Conservation (phyloP, 2,888 invertebrate species). For the Heliconius hortense region DNA sequence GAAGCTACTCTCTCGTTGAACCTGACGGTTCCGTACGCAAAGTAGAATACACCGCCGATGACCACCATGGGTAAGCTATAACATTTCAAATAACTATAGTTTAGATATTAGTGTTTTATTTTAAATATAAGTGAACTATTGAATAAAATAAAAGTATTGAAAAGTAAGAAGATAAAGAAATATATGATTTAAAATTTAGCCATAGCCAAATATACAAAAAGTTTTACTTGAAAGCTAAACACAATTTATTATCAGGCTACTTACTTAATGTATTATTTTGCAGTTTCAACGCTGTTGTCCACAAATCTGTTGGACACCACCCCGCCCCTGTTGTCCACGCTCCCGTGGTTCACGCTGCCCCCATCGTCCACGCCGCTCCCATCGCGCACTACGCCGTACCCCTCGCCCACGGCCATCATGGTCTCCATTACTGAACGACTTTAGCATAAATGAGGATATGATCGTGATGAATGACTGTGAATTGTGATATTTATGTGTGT, state of each 20-base stretch:
- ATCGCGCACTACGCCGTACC: slow-evolving; percentile 44
- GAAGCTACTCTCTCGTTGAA: slow-evolving; percentile 84
- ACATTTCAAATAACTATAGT: neutral
- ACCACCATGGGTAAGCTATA: slow-evolving; percentile 80
- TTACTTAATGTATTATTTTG: slow-evolving; percentile 39
- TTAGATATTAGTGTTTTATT: too few relatives aligned
- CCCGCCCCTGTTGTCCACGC: slow-evolving; percentile 68
- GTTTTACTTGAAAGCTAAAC: neutral
- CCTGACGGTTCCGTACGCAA: slow-evolving; percentile 84
- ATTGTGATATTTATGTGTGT: slow-evolving; percentile 81
- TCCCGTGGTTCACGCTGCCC: slow-evolving; percentile 50
- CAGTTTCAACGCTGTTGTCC: slow-evolving; percentile 81
- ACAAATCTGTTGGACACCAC: slow-evolving; percentile 77
- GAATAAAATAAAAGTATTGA: neutral
- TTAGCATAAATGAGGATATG: slow-evolving; percentile 57
- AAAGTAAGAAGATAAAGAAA: neutral
- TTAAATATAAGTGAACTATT: neutral
- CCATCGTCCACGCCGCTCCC: slow-evolving; percentile 53
- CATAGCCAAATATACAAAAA: neutral
- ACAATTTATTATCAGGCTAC: neutral
- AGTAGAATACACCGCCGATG: slow-evolving; percentile 84
- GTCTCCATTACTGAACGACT: slow-evolving; percentile 67
- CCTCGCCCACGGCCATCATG: slow-evolving; percentile 71
- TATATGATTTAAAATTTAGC: neutral
- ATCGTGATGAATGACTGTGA: slow-evolving; percentile 73